A percentile compares a stretch with the other conserved stretches of the same genome.
These are phyloP conservation scores for Orius insidiosus DNA, from an alignment of 1,140 invertebrate genomes.

Conservation along the genomic window DNA sequence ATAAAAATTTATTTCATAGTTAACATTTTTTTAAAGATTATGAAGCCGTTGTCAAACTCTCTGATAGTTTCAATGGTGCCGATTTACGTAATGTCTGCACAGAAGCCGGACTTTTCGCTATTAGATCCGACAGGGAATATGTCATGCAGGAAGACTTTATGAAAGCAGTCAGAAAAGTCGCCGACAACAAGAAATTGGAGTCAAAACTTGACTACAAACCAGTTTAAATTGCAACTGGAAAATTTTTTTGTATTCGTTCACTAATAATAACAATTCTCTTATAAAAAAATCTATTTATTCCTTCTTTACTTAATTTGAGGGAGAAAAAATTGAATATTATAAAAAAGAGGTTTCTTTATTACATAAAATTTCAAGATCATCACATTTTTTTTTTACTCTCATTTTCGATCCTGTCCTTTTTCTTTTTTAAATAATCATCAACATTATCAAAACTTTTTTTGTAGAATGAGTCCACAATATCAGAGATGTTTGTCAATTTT, in stretches of 20 bases:
- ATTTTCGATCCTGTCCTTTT: slow-evolving; percentile 14
- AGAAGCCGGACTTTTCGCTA: slow-evolving; percentile 96
- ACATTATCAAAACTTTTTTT: slow-evolving; percentile 22
- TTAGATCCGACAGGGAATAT: slow-evolving; percentile 82
- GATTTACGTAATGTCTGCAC: slow-evolving; percentile 99
- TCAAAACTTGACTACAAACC: slow-evolving; percentile 99
- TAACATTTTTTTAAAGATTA: slow-evolving; percentile 49
- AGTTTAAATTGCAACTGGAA: slow-evolving; percentile 42
- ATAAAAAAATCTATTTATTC: background rate
- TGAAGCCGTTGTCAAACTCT: slow-evolving; percentile 96
- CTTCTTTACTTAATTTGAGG: too few species aligned
- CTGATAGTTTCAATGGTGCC: slow-evolving; percentile 97
- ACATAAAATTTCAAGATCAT: slow-evolving; percentile 4
- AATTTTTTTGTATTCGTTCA: too few species aligned
- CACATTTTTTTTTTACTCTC: background rate
- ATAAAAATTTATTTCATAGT: slow-evolving; percentile 7
- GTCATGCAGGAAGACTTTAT: slow-evolving; percentile 99
- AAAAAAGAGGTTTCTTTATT: slow-evolving; percentile 5
- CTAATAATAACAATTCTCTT: background rate
- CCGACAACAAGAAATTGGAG: slow-evolving; percentile 97
- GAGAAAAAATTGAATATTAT: too few species aligned
- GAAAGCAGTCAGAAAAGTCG: slow-evolving; percentile 98
- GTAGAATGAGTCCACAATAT: slow-evolving; percentile 13
- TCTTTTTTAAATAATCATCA: slow-evolving; percentile 17
- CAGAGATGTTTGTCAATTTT: too few species aligned